Percentiles rank a stretch among this genome's conserved stretches.
Conservation (phyloP, 2,113 vertebrate genomes). For the Notiomystis cincta region DNA sequence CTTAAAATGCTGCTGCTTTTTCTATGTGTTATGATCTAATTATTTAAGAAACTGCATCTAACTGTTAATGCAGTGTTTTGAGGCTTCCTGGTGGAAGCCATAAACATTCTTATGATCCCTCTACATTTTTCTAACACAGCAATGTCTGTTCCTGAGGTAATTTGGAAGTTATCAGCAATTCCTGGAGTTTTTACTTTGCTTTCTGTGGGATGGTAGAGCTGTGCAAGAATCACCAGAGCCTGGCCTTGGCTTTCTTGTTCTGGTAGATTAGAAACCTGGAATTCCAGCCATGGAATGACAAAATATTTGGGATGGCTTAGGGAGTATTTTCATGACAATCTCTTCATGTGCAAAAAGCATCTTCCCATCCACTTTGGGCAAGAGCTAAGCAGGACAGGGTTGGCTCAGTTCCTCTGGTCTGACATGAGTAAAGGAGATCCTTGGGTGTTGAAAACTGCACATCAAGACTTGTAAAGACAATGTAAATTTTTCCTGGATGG, state of each 20-base stretch:
- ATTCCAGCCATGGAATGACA: not conserved
- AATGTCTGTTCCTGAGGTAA: not conserved
- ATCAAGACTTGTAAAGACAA: not conserved
- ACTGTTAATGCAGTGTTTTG: not conserved
- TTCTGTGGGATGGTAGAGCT: not conserved
- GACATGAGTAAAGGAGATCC: not conserved
- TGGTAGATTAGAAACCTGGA: not conserved
- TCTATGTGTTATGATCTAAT: not conserved
- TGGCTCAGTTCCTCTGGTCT: not conserved
- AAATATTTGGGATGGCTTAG: not conserved
- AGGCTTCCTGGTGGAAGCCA: not conserved
- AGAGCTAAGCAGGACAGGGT: not conserved
- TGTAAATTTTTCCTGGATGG: not conserved
- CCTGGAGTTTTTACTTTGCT: not conserved
- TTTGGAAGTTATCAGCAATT: not conserved
- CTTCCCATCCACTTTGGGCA: not conserved
- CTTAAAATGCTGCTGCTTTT: not conserved
- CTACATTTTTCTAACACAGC: not conserved
- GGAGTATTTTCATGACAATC: not conserved
- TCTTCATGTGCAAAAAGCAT: not conserved
- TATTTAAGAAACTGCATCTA: not conserved
- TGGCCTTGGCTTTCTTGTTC: not conserved
- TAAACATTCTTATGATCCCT: not conserved
- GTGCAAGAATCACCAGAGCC: not conserved
- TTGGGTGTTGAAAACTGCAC: not conserved